phyloP scores from a whole-genome alignment of 1,140 invertebrate genomes.

The Bombus ignitus region DNA sequence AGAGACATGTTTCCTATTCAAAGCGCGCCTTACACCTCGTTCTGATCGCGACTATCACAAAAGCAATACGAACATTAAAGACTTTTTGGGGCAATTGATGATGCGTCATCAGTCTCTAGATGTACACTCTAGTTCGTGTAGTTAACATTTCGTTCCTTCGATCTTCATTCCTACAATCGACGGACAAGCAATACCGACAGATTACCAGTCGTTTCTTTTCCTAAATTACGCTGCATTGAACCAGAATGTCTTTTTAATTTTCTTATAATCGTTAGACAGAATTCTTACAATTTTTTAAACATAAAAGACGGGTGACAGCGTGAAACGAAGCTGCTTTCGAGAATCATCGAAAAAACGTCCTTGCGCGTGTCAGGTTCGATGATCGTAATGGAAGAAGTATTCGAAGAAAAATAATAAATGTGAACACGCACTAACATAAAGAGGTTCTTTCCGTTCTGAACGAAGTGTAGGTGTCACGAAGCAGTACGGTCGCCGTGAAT shows the following conservation, averaged over 20 bases:
- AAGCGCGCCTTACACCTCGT: background rate
- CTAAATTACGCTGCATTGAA: background rate
- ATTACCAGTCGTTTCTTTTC: background rate
- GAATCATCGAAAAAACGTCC: constrained; percentile 18
- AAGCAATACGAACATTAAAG: constrained; percentile 6
- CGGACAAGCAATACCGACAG: too few species aligned
- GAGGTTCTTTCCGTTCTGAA: constrained; percentile 36
- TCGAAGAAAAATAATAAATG: constrained; percentile 42
- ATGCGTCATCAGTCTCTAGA: background rate
- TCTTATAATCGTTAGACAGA: background rate
- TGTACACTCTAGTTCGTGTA: too few species aligned
- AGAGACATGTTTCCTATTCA: constrained; percentile 40
- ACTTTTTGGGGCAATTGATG: constrained; percentile 8
- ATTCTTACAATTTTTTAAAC: background rate
- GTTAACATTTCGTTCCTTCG: background rate
- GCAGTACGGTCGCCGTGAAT: constrained; percentile 64
- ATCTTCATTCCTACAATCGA: too few species aligned
- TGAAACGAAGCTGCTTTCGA: background rate
- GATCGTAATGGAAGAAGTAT: constrained; percentile 1
- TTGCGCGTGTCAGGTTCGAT: constrained; percentile 35
- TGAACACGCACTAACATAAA: constrained; percentile 31
- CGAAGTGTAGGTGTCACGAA: constrained; percentile 69
- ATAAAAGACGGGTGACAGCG: background rate
- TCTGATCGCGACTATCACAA: background rate
- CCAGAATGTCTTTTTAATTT: background rate